These are phyloP conservation scores for Anoplopoma fimbria DNA, from an alignment of 2,113 vertebrate species.

Conservation along the genomic window DNA sequence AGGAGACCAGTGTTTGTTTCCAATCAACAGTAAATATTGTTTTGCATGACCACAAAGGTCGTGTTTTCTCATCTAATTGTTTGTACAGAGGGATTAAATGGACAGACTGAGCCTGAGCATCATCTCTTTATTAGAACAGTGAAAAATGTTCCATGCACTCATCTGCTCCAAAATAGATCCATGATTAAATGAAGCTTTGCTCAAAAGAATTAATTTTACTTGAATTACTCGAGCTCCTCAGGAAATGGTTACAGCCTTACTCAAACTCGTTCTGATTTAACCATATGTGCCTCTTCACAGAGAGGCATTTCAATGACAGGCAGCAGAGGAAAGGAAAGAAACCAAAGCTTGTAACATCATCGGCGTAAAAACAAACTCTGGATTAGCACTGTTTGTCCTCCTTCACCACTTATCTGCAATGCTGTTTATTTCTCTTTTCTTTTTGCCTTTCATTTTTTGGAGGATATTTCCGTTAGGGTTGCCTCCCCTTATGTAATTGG, in stretches of 20 bases:
- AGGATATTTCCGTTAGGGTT: background rate
- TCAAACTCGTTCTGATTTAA: background rate
- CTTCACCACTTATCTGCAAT: background rate
- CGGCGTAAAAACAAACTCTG: background rate
- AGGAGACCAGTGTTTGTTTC: too few relatives aligned
- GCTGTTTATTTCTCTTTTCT: background rate
- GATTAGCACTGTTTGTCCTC: slow-evolving; percentile 14
- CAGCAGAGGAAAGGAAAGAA: background rate
- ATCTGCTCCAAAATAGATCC: background rate
- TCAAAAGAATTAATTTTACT: background rate
- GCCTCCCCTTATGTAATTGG: slow-evolving; percentile 35
- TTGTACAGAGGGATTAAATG: background rate
- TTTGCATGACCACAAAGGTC: background rate
- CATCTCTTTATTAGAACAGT: background rate
- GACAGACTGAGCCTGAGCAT: background rate
- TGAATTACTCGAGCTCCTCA: background rate
- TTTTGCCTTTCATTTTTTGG: background rate
- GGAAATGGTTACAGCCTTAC: background rate
- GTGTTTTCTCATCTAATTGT: too few relatives aligned
- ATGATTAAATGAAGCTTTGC: background rate
- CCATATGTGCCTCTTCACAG: background rate
- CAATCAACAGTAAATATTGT: too few relatives aligned
- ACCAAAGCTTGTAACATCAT: background rate
- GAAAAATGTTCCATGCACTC: background rate
- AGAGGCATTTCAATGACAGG: background rate